Evolutionary conservation across 2,888 invertebrate genomes (phyloP), one percentile per base, ranked within the genome.

Genomic region (Cinara cedri): DNA sequence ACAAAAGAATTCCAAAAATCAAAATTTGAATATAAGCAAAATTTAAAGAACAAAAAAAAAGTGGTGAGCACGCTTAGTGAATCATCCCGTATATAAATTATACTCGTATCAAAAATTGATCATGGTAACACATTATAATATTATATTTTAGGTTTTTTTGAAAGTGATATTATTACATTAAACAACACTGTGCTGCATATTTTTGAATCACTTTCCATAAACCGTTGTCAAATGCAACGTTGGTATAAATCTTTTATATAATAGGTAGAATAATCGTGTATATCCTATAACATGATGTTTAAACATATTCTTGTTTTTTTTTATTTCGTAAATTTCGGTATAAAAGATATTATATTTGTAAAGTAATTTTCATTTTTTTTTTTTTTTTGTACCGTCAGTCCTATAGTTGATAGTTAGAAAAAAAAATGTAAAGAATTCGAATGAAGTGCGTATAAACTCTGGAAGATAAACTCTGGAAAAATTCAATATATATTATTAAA

Each of bases 191-290:
- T 62, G 10, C 62, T 49, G 62, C 34, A 74, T 63, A 51, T 63
- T 63, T 74, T 74, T 74, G 51, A 63, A 63, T 63, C 62, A 63
- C 55, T 57, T 55, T 55, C 55, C 42, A 34, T 55, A 26, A 21
- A 51, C 26, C 51, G 62, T 51, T 74, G 51, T 74, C 74, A 74
- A 63, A 74, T 26, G 63, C 74, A 74, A 51, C 34, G 21, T 74
- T 34, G 34, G 13, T 34, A 51, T 74, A 74, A 51, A 74, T 74
- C 19, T 10, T 34, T 51, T 10, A 16, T 26, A 10, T n/a, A n/a
- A n/a, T n/a, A n/a, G n/a, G n/a, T n/a, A 21, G 42, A 19, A 54
- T 8, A 63, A n/a, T 63, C n/a, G 19, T 44, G 11, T 60, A 2
- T 16, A 1, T 51, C 2, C 19, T 19, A 44, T 63, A 13, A n/a